phyloP scores from a whole-genome alignment of 2,888 invertebrate species.

The Lithophane leautieri region DNA sequence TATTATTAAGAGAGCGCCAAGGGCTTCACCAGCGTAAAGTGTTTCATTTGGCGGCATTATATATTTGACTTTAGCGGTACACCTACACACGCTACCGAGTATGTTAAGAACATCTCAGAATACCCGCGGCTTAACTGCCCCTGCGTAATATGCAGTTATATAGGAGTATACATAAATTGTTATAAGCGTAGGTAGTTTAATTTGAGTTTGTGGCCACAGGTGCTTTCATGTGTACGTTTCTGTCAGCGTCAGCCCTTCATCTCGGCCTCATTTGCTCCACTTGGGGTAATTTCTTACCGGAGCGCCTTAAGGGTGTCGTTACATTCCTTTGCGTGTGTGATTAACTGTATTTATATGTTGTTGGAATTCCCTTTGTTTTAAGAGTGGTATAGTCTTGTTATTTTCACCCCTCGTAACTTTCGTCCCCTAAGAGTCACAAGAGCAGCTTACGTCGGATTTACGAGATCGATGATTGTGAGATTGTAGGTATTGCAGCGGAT shows the following conservation, averaged over 20 bases:
- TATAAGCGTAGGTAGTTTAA: slow-evolving; percentile 64
- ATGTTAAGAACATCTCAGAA: slow-evolving; percentile 56
- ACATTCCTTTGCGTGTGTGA: slow-evolving; percentile 71
- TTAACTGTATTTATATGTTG: slow-evolving; percentile 78
- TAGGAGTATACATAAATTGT: slow-evolving; percentile 52
- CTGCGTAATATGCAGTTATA: slow-evolving; percentile 58
- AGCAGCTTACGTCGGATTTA: slow-evolving; percentile 83
- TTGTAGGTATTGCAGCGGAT: slow-evolving; percentile 70
- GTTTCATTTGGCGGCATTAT: slow-evolving; percentile 62
- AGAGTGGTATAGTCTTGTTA: slow-evolving; percentile 76
- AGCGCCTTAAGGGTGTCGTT: slow-evolving; percentile 65
- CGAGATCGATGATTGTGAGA: slow-evolving; percentile 81
- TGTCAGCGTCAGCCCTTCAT: slow-evolving; percentile 58
- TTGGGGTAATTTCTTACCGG: slow-evolving; percentile 63
- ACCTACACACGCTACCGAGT: slow-evolving; percentile 46
- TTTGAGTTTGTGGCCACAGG: slow-evolving; percentile 69
- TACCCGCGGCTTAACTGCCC: slow-evolving; percentile 48
- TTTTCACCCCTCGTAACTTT: slow-evolving; percentile 72
- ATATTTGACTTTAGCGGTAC: slow-evolving; percentile 43
- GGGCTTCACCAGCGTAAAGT: slow-evolving; percentile 64
- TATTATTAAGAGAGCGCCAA: slow-evolving; percentile 68
- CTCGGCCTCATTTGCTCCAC: slow-evolving; percentile 58
- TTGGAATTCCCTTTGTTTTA: slow-evolving; percentile 81
- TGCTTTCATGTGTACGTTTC: slow-evolving; percentile 65
- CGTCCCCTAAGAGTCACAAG: slow-evolving; percentile 75